Evolutionary conservation across 2,113 vertebrate genomes (phyloP).

Genomic region (Protomyctophum bolini): DNA sequence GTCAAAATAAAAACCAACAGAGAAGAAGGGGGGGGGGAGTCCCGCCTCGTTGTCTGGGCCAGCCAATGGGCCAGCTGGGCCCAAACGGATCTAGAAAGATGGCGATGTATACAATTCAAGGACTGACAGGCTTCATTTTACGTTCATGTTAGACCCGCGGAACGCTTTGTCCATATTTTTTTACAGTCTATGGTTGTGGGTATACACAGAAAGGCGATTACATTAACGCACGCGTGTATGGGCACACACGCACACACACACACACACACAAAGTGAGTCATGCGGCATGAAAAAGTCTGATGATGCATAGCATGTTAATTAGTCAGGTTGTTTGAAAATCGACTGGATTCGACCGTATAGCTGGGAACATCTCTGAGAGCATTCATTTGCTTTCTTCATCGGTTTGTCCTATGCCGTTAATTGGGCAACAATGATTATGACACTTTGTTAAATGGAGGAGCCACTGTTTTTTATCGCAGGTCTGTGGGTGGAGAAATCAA

Average conservation of each 20-base stretch:
- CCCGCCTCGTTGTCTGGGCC: no score
- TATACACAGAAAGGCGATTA: constrained; percentile 73
- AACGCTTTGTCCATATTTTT: no score
- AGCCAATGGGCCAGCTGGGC: no score
- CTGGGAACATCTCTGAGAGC: constrained; percentile 44
- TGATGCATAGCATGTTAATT: constrained; percentile 69
- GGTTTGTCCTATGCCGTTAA: constrained; percentile 64
- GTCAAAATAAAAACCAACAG: no score
- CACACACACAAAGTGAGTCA: neutral
- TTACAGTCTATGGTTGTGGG: no score
- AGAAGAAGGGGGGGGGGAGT: no score
- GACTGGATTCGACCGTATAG: constrained; percentile 41
- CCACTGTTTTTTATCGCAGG: constrained; percentile 45
- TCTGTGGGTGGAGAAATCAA: constrained; percentile 67
- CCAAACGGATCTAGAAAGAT: no score
- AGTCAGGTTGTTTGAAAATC: constrained; percentile 62
- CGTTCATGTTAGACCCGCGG: no score
- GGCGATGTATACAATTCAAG: no score
- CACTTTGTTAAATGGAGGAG: constrained; percentile 65
- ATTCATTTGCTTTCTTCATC: constrained; percentile 54
- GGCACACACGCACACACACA: neutral
- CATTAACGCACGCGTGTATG: constrained; percentile 16
- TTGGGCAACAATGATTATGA: constrained; percentile 70
- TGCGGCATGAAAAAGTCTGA: constrained; percentile 46
- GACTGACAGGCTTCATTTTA: no score